A percentile compares a stretch with the other conserved stretches of the same genome.
phyloP scores from a whole-genome alignment of 2,888 invertebrate genomes.

The Lordiphosa fenestrarum region DNA sequence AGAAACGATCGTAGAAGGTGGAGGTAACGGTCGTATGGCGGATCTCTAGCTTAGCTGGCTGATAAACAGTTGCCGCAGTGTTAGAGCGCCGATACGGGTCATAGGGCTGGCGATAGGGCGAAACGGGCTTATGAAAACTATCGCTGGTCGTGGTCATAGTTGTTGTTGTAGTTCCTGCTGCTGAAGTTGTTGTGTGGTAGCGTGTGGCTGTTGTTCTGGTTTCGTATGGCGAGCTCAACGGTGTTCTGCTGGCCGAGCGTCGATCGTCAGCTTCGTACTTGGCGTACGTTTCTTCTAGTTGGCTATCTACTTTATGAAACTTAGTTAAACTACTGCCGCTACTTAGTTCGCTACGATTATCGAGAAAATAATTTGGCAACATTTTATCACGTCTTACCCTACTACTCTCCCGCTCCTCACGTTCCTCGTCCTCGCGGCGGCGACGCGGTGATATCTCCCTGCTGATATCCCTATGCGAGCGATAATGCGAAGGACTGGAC shows the following conservation, averaged over 20 bases:
- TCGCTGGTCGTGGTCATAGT: slow-evolving; percentile 34
- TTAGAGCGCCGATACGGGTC: slow-evolving; percentile 60
- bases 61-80: slow-evolving; percentile 69
- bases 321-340: slow-evolving; percentile 78
- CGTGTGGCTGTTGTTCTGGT: slow-evolving; percentile 54
- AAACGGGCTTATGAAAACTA: slow-evolving; percentile 58
- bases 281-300: slow-evolving; percentile 78
- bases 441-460: slow-evolving; percentile 78
- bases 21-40: slow-evolving; percentile 80
- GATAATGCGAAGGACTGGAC: slow-evolving; percentile 71
- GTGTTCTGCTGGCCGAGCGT: slow-evolving; percentile 73
- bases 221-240: slow-evolving; percentile 72
- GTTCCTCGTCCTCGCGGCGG: slow-evolving; percentile 73
- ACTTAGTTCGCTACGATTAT: slow-evolving; percentile 76
- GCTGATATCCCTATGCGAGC: slow-evolving; percentile 74
- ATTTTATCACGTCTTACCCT: slow-evolving; percentile 79
- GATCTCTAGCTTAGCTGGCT: slow-evolving; percentile 78
- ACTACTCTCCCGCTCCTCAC: slow-evolving; percentile 79
- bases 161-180: slow-evolving; percentile 32
- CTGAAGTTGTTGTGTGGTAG: slow-evolving; percentile 37
- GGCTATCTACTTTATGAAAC: slow-evolving; percentile 80
- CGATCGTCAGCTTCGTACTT: slow-evolving; percentile 66
- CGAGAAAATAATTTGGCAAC: slow-evolving; percentile 78
- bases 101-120: slow-evolving; percentile 71
- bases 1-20: slow-evolving; percentile 80